Conservation (phyloP, 30 jellyfish, hydroid and myxozoan genomes). For the Morbakka virulenta region DNA sequence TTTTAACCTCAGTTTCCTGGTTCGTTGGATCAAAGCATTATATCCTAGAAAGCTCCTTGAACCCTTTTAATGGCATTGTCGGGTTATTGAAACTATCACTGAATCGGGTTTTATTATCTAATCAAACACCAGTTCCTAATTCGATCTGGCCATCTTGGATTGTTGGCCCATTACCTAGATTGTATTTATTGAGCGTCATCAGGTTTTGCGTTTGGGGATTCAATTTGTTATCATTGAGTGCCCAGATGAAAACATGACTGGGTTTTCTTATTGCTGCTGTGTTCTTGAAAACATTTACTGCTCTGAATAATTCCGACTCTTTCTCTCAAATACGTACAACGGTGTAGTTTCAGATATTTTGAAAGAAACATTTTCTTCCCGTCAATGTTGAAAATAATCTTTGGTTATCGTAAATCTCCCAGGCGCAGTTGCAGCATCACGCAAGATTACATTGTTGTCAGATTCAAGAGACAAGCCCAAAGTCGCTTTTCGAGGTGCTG, state of each 20-base stretch:
- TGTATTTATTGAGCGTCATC: not conserved
- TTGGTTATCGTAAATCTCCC: not conserved
- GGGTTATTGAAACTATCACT: not conserved
- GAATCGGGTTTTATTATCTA: not conserved
- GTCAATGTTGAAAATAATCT: not conserved
- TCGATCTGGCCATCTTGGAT: constrained; percentile 3
- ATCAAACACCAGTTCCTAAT: not conserved
- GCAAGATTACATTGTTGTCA: constrained; percentile 24
- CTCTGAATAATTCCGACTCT: constrained; percentile 5
- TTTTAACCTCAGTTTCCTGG: constrained; percentile 4
- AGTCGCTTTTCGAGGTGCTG: constrained; percentile 7
- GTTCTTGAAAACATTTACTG: not conserved
- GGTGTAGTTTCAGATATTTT: not conserved
- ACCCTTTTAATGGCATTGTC: not conserved
- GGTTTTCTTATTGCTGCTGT: constrained; percentile 23
- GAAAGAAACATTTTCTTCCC: not conserved
- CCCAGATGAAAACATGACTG: no score
- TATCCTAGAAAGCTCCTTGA: constrained; percentile 10
- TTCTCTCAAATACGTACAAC: constrained; percentile 11
- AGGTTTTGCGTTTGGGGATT: not conserved
- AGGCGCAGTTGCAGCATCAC: constrained; percentile 1
- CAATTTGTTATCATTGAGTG: no score
- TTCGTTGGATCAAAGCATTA: not conserved
- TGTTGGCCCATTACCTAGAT: not conserved
- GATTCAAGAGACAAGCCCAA: constrained; percentile 7